Base-by-base conservation (phyloP, 1,140 invertebrate genomes). In the Coelopa frigida region DNA sequence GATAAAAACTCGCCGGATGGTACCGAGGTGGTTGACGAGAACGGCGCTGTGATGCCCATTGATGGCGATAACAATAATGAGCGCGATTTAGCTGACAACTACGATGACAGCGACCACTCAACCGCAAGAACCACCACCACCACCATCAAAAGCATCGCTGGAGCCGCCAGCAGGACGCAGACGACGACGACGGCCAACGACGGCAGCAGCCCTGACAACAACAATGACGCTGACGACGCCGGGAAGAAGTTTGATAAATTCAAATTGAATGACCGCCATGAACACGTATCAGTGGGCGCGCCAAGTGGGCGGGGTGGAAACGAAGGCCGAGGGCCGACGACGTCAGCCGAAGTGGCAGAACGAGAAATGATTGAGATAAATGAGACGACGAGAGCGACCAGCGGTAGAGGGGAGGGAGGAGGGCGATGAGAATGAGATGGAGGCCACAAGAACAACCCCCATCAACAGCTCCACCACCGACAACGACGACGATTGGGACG, bases 31-130 rank as follows among this genome's bases (percentile, higher is more conserved):
- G n/a, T n/a, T 38, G 17, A 38, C 36, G 12, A 38, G 12, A n/a
- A 15, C 36, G n/a, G 12, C 15, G n/a, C n/a, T n/a, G n/a, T n/a
- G n/a, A n/a, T n/a, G n/a, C n/a, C n/a, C n/a, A 31, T 18, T 49
- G 27, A 43, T 43, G 5, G 17, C 31, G 23, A 61, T 54, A 63
- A 60, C 51, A 56, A 61, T 63, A 66, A 66, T 65, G 58, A 59
- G 58, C 53, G 54, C 59, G 62, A 66, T 65, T 65, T 65, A 51
- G 52, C 53, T 58, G 57, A 61, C 57, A 61, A 54, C 52, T 55
- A 61, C 55, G 52, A 60, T 60, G 49, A 57, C 46, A 41, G 29
- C 26, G 23, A 39, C 31, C 27, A 31, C 31, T 14, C 10, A 18
- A 21, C 40, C 38, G 17, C 11, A 26, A 44, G 12, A n/a, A 44